Percentiles rank a stretch among this genome's conserved stretches.
Conservation (phyloP, 2,113 vertebrate genomes). For the Scophthalmus maximus region DNA sequence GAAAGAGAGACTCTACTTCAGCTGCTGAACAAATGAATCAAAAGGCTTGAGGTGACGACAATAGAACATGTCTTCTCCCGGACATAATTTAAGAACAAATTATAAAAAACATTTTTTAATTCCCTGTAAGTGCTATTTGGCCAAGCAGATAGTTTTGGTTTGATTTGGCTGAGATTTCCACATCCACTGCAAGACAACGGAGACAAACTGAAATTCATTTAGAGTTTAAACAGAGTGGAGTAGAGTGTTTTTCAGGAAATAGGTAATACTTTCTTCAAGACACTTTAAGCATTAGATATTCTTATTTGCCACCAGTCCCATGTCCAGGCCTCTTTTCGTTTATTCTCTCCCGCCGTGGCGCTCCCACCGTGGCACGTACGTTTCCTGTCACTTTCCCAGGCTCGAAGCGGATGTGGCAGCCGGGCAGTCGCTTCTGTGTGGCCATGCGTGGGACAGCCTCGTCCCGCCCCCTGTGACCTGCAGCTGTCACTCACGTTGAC, state of each 20-base stretch:
- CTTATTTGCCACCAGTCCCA: neutral
- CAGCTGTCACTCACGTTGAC: slow-evolving; percentile 75
- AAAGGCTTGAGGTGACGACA: slow-evolving; percentile 1
- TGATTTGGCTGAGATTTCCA: neutral
- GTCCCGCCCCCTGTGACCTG: slow-evolving; percentile 52
- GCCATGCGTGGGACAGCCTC: slow-evolving; percentile 69
- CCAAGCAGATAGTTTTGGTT: neutral
- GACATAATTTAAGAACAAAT: slow-evolving; percentile 19
- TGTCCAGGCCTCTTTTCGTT: neutral
- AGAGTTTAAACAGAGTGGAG: neutral
- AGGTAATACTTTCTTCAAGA: neutral
- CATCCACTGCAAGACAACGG: neutral
- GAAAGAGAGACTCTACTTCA: neutral
- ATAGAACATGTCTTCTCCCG: neutral
- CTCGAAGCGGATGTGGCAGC: slow-evolving; percentile 28
- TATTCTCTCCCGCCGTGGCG: slow-evolving; percentile 15
- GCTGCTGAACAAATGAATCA: slow-evolving; percentile 12
- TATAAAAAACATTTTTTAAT: neutral
- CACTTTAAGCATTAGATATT: neutral
- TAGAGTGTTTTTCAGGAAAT: too few relatives aligned
- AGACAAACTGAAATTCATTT: neutral
- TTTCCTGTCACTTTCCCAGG: slow-evolving; percentile 68
- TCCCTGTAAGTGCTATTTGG: slow-evolving; percentile 7
- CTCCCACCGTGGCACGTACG: slow-evolving; percentile 23
- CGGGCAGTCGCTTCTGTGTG: slow-evolving; percentile 60